Percentiles rank a stretch among this genome's conserved stretches.
Evolutionary conservation across 2,888 invertebrate species (phyloP).

Genomic region (Ctenicera cuprea): DNA sequence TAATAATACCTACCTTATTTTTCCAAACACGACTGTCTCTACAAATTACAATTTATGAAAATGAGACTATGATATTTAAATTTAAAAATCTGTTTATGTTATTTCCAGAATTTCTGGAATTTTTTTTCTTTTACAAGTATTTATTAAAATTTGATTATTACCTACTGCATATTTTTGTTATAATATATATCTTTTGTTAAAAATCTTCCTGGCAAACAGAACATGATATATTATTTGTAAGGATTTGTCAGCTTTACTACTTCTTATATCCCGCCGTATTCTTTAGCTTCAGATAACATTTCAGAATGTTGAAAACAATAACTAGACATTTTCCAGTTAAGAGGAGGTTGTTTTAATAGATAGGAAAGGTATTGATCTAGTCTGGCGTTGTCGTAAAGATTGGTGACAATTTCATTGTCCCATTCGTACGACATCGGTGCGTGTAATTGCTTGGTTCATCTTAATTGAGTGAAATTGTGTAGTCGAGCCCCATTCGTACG

Average conservation of each 20-base stretch:
- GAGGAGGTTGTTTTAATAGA: constrained; percentile 30
- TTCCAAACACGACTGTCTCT: constrained; percentile 9
- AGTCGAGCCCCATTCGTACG: constrained; percentile 40
- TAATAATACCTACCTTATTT: constrained; percentile 21
- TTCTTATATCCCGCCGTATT: too few relatives aligned
- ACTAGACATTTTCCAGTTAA: neutral
- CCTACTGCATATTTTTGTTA: too few relatives aligned
- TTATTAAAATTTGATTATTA: too few relatives aligned
- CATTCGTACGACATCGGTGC: constrained; percentile 43
- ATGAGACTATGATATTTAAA: neutral
- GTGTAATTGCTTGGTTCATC: constrained; percentile 49
- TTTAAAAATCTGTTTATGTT: neutral
- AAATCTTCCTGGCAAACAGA: too few relatives aligned
- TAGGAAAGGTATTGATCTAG: constrained; percentile 43
- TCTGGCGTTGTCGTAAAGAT: constrained; percentile 46
- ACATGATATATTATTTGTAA: neutral
- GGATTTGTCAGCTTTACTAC: neutral
- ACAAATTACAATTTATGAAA: constrained; percentile 18
- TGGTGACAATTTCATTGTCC: constrained; percentile 48
- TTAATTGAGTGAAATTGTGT: constrained; percentile 52
- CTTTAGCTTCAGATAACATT: neutral
- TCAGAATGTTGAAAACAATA: neutral
- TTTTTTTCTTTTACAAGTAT: neutral
- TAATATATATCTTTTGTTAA: too few relatives aligned
- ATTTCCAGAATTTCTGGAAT: neutral